Evolutionary conservation across 1,140 invertebrate species (phyloP).

Genomic region (Zaprionus tsacasi): DNA sequence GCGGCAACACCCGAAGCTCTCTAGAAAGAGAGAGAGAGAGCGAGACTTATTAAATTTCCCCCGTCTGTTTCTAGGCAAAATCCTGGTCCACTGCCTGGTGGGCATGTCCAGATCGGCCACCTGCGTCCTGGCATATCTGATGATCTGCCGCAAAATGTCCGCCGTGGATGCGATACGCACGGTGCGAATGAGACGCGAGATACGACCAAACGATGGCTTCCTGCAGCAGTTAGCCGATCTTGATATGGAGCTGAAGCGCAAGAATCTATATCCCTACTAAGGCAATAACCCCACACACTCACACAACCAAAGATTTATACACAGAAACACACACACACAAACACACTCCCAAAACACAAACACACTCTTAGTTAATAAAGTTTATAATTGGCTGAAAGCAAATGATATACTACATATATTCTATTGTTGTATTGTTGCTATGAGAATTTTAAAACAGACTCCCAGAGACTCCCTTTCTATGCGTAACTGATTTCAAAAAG

Average conservation of each 20-base stretch:
- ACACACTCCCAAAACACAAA: conserved; percentile 18
- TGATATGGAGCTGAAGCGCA: conserved; percentile 87
- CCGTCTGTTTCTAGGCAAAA: conserved; percentile 87
- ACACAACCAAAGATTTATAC: conserved; percentile 51
- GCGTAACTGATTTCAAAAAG: not conserved
- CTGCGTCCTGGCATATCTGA: conserved; percentile 92
- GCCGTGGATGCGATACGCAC: conserved; percentile 89
- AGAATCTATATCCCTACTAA: conserved; percentile 84
- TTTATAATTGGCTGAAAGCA: conserved; percentile 24
- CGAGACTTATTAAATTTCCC: not conserved
- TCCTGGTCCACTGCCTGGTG: conserved; percentile 92
- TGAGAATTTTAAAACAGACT: conserved; percentile 4
- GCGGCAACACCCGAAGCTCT: too few species aligned
- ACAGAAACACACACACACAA: conserved; percentile 8
- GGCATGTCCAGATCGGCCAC: conserved; percentile 93
- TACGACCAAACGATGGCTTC: conserved; percentile 93
- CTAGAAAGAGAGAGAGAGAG: too few species aligned
- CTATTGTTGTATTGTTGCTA: not conserved
- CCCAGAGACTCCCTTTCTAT: not conserved
- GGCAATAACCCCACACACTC: not conserved
- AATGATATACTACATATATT: not conserved
- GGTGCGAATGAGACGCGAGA: conserved; percentile 88
- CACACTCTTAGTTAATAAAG: conserved; percentile 17
- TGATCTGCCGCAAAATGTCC: conserved; percentile 92
- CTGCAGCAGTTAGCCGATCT: conserved; percentile 90